These are phyloP conservation scores for Merluccius polli DNA, from an alignment of 2,797 vertebrate genomes.

Conservation along the genomic window DNA sequence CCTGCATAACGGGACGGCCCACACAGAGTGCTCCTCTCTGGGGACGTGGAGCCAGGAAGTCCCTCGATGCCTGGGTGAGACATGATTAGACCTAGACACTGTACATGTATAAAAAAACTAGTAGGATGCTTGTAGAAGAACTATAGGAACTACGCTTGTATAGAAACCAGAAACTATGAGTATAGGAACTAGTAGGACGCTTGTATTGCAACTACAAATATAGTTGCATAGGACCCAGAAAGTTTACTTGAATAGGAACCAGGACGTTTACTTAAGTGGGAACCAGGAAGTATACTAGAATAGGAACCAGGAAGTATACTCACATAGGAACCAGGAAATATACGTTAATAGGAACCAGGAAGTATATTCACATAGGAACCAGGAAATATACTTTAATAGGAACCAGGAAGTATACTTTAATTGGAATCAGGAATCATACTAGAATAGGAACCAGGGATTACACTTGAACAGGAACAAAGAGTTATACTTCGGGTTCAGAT, in stretches of 20 bases:
- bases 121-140: not conserved
- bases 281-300: not conserved
- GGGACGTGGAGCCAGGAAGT: slow-evolving; percentile 43
- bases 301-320: not conserved
- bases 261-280: not conserved
- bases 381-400: too few relatives aligned
- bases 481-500: not conserved
- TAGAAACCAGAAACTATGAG: not conserved
- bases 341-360: not conserved
- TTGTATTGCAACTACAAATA: not conserved
- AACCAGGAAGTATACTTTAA: too few relatives aligned
- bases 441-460: not conserved
- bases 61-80: slow-evolving; percentile 43
- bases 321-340: too few relatives aligned
- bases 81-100: not conserved
- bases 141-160: not conserved
- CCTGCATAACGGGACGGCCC: slow-evolving; percentile 41
- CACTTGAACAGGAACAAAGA: too few relatives aligned
- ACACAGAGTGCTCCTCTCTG: slow-evolving; percentile 39
- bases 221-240: not conserved
- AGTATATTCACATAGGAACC: too few relatives aligned
- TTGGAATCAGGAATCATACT: too few relatives aligned
- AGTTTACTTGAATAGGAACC: not conserved
- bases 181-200: not conserved
- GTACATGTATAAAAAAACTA: not conserved